Base-by-base conservation (phyloP, 1,140 invertebrate species). In the Neuroterus valhalla region DNA sequence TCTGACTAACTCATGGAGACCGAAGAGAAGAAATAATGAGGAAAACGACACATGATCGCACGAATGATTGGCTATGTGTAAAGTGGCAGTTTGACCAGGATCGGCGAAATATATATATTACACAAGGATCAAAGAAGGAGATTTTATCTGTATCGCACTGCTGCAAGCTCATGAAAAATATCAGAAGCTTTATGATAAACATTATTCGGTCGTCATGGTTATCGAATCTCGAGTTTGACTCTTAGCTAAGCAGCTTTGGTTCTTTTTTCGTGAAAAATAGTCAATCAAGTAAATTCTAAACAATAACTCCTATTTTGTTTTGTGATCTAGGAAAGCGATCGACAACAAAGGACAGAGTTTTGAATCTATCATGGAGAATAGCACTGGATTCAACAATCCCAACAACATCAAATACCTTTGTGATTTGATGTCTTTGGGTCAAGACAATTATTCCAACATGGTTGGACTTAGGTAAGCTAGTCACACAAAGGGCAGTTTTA, bases 321-420 rank as follows among this genome's bases (percentile, higher is more conserved):
- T 87, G 86, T 91, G 91, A 91, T 89, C 79, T 92, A 95, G 94
- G 90, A 94, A 94, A 92, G 93, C 93, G 52, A 91, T 94, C 91
- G 94, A 95, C 90, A 92, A 93, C 92, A 94, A 94, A 90, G 94
- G 93, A 82, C 94, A 93, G 89, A 93, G 91, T 81, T 98, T 95
- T 93, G 95, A 97, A 91, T 94, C 94, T 80, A 93, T 96, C 83
- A 92, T 98, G 85, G 93, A 94, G 89, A 95, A 94, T 90, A 95
- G 95, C 84, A 91, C 94, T 81, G 96, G 95, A 80, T 97, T 97
- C 92, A 94, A 95, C 91, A 98, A 98, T 91, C 96, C 96, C 46
- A 96, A 96, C 90, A 96, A 94, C 91, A 94, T 96, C 82, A 93
- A 93, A 89, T 94, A 94, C 91, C 92, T 97, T 72, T 92, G 94